Evolutionary conservation across 1,140 invertebrate species (phyloP), one percentile per base, ranked within the genome.

Genomic region (Lepidostoma basale): DNA sequence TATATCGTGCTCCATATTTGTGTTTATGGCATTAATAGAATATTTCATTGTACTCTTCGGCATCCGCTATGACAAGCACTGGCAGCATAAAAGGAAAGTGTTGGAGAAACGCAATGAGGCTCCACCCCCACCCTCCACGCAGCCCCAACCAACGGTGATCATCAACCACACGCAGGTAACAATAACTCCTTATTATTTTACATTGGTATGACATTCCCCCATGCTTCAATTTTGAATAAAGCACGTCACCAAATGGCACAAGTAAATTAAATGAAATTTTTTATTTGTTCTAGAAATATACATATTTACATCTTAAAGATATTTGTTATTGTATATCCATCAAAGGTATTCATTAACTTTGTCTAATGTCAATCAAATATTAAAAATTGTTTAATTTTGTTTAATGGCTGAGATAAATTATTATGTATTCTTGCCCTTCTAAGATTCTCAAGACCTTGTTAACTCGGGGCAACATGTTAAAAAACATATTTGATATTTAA

Each of bases 21-120:
- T 91, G 14, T 91, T 91, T 76, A 79, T 88, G 6, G 87, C 88
- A 0, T 77, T 92, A n/a, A 77, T 90, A 54, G 89, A 92, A 76
- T 92, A 89, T 77, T 89, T 89, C 67, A 83, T 90, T 69, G 87
- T 90, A 45, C 75, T 88, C 25, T 86, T 87, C 74, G 86, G 85
- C 22, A 87, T 87, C 73, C 80, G 85, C 1, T 86, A 87, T 67
- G 85, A 86, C 74, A 86, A 86, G 74, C 85, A 85, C 73, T 86
- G 85, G 86, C 78, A 85, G 67, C 79, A 80, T 42, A 84, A 81
- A 68, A 81, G 84, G 44, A 77, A 78, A 63, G 83, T 85, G 65
- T 47, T 84, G 59, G 77, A 59, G 76, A 79, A 28, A 77, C 76
- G 6, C 77, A 77, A 10, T 47, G 42, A 66, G 10, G 36, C 52